Conservation (phyloP, 53 echinoderm and acorn worm species). For the Hippasteria phrygiana region DNA sequence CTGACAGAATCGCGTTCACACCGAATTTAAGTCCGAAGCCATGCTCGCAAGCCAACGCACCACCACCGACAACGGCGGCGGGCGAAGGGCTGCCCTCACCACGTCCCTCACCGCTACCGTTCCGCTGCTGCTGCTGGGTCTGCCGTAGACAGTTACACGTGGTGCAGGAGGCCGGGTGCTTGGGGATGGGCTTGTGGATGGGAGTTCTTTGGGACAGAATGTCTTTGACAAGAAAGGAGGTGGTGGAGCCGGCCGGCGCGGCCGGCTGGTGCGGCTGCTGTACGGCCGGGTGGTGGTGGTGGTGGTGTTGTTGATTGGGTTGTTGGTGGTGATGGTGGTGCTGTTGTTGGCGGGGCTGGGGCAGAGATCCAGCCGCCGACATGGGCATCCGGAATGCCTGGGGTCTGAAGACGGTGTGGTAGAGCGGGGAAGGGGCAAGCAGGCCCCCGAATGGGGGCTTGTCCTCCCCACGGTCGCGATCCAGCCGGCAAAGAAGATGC, state of each 20-base stretch:
- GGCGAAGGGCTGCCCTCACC: slow-evolving; percentile 41
- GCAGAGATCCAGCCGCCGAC: slow-evolving; percentile 19
- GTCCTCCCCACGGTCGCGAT: slow-evolving; percentile 36
- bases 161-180: slow-evolving; percentile 89
- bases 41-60: slow-evolving; percentile 49
- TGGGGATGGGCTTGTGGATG: slow-evolving; percentile 88
- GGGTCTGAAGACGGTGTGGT: slow-evolving; percentile 77
- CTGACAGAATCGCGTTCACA: slow-evolving; percentile 70
- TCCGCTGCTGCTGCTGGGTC: slow-evolving; percentile 59
- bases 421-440: slow-evolving; percentile 77
- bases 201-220: slow-evolving; percentile 82
- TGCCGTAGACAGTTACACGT: slow-evolving; percentile 89
- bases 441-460: slow-evolving; percentile 63
- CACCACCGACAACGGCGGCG: slow-evolving; percentile 23
- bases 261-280: not conserved
- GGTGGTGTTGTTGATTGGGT: slow-evolving; percentile 45
- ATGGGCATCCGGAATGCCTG: slow-evolving; percentile 47
- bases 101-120: slow-evolving; percentile 46
- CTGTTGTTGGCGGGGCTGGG: slow-evolving; percentile 10
- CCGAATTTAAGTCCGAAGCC: slow-evolving; percentile 75
- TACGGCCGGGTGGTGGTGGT: slow-evolving; percentile 2
- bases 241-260: slow-evolving; percentile 63
- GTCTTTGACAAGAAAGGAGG: slow-evolving; percentile 91
- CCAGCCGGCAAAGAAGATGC: slow-evolving; percentile 40
- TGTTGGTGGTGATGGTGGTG: slow-evolving; percentile 49